These are phyloP conservation scores for Agrenia bidenticulata DNA, from an alignment of 2,888 invertebrate species.

Conservation along the genomic window DNA sequence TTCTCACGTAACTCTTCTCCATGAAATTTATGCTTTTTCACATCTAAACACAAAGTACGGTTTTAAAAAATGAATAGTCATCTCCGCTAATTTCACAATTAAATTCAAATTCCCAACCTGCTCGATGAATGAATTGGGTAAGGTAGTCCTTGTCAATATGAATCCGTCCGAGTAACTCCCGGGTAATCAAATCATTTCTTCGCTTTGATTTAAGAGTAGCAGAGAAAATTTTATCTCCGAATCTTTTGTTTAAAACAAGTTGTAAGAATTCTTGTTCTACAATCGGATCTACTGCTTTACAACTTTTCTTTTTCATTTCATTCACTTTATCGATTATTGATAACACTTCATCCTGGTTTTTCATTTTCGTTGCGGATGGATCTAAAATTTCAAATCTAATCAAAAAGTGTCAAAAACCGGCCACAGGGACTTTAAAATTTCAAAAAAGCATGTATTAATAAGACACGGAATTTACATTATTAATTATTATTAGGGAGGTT, in stretches of 20 bases:
- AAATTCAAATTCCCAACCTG: conserved; percentile 30
- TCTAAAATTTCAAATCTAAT: too few relatives aligned
- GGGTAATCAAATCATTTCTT: conserved; percentile 38
- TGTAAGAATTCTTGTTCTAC: conserved; percentile 16
- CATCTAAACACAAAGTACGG: conserved; percentile 20
- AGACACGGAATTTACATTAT: neutral
- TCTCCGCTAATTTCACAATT: neutral
- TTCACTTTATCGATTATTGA: conserved; percentile 49
- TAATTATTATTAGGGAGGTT: too few relatives aligned
- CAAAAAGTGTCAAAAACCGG: too few relatives aligned
- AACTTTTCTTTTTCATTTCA: conserved; percentile 23
- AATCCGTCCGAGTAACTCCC: conserved; percentile 51
- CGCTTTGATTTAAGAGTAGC: conserved; percentile 17
- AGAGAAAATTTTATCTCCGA: conserved; percentile 21
- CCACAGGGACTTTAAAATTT: too few relatives aligned
- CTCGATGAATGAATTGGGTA: conserved; percentile 46
- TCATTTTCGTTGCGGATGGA: conserved; percentile 43
- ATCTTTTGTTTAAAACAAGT: conserved; percentile 24
- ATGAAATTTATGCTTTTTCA: conserved; percentile 32
- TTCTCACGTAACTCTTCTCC: conserved; percentile 45
- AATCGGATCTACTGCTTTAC: conserved; percentile 21
- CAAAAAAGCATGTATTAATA: neutral
- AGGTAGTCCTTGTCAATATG: conserved; percentile 50
- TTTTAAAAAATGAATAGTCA: conserved; percentile 1
- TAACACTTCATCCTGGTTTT: conserved; percentile 47